A percentile compares a stretch with the other conserved stretches of the same genome.
Conservation (phyloP, 2,888 invertebrate species). For the Latheticus oryzae region DNA sequence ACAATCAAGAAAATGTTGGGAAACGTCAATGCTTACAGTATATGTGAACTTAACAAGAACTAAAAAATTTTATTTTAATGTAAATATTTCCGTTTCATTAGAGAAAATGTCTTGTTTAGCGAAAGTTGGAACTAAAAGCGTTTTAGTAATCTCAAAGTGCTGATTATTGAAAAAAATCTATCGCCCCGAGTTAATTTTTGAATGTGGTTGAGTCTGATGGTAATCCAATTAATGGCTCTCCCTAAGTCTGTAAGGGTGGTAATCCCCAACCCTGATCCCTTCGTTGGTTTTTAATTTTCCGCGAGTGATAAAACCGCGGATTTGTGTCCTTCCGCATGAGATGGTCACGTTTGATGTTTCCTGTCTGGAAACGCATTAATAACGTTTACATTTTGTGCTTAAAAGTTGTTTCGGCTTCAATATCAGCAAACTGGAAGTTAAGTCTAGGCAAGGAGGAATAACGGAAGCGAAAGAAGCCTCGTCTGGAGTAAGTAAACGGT, state of each 20-base stretch:
- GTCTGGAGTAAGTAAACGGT: constrained; percentile 38
- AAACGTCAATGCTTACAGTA: no score
- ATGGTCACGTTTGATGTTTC: constrained; percentile 39
- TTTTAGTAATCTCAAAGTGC: background rate
- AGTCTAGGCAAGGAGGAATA: constrained; percentile 29
- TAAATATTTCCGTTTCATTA: no score
- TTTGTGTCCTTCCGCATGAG: constrained; percentile 39
- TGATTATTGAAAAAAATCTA: constrained; percentile 6
- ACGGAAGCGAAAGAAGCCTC: constrained; percentile 38
- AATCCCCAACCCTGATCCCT: constrained; percentile 20
- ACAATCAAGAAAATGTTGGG: no score
- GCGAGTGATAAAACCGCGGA: constrained; percentile 38
- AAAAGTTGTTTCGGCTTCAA: constrained; percentile 37
- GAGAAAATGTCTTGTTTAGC: no score
- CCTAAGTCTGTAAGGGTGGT: constrained; percentile 21
- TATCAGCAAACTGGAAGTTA: constrained; percentile 33
- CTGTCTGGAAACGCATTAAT: constrained; percentile 39
- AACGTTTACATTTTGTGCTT: constrained; percentile 39
- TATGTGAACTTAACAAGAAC: no score
- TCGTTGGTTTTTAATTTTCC: constrained; percentile 34
- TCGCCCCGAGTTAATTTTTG: constrained; percentile 26
- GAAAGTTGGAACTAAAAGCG: no score
- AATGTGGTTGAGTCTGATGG: constrained; percentile 26
- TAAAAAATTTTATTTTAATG: no score
- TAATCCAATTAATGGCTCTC: constrained; percentile 30